Percentiles rank a stretch among this genome's conserved stretches.
Conservation (phyloP, 2,888 invertebrate species). For the Drosophila borealis region DNA sequence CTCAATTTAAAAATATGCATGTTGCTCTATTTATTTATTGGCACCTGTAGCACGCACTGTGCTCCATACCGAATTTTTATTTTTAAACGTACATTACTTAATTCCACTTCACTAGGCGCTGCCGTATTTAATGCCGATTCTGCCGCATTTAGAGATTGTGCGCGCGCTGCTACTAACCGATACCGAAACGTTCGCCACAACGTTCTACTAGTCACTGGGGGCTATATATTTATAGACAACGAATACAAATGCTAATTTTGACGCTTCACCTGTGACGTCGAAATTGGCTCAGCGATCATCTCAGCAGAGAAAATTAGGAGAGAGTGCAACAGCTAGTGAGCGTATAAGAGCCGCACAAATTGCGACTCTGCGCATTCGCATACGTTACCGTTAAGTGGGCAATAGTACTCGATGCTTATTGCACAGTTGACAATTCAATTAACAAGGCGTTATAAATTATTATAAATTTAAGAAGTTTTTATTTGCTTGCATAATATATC, state of each 20-base stretch:
- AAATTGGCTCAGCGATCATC: conserved; percentile 37
- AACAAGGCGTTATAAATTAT: not conserved
- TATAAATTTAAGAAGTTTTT: not conserved
- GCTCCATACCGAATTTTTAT: conserved; percentile 48
- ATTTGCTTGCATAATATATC: not conserved
- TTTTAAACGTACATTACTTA: conserved; percentile 70
- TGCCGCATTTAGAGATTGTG: conserved; percentile 37
- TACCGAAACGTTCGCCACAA: conserved; percentile 58
- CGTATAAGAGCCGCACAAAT: conserved; percentile 10
- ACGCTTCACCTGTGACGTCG: conserved; percentile 76
- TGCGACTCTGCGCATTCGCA: not conserved
- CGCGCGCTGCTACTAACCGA: conserved; percentile 27
- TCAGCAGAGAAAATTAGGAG: conserved; percentile 11
- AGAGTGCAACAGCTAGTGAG: not conserved
- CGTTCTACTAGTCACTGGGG: conserved; percentile 59
- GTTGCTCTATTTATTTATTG: conserved; percentile 37
- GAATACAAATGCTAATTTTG: conserved; percentile 59
- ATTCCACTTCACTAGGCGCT: conserved; percentile 58
- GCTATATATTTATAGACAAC: conserved; percentile 65
- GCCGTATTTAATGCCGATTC: conserved; percentile 49
- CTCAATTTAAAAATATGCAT: conserved; percentile 48
- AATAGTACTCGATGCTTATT: conserved; percentile 1
- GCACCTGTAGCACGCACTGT: conserved; percentile 49
- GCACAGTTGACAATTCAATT: no score
- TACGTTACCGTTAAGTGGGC: conserved; percentile 14